These are phyloP conservation scores for Drosophila littoralis DNA, from an alignment of 1,140 invertebrate genomes.

Conservation along the genomic window DNA sequence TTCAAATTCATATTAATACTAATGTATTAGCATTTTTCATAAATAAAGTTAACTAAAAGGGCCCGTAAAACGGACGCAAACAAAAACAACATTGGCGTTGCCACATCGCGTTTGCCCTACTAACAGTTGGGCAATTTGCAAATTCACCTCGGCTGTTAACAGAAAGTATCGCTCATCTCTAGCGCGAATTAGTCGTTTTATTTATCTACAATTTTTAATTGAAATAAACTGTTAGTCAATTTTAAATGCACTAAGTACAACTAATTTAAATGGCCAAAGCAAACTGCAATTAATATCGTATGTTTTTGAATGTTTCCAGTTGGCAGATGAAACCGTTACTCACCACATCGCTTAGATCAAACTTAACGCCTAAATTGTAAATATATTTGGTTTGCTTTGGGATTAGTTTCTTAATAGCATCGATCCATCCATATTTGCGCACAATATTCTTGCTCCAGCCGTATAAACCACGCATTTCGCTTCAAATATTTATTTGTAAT, in stretches of 20 bases:
- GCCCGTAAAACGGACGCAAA: slow-evolving; percentile 18
- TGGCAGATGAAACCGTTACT: slow-evolving; percentile 19
- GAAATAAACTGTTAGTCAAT: slow-evolving; percentile 2
- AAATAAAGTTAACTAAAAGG: slow-evolving; percentile 11
- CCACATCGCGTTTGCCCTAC: slow-evolving; percentile 7
- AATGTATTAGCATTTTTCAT: slow-evolving; percentile 19
- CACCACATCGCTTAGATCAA: slow-evolving; percentile 71
- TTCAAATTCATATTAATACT: slow-evolving; percentile 35
- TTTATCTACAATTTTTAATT: background rate
- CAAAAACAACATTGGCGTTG: slow-evolving; percentile 23
- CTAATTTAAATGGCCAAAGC: background rate
- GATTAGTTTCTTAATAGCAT: slow-evolving; percentile 47
- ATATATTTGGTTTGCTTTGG: slow-evolving; percentile 54
- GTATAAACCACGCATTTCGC: slow-evolving; percentile 51
- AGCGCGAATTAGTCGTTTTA: background rate
- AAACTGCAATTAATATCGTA: background rate
- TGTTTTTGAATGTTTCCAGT: background rate
- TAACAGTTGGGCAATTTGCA: slow-evolving; percentile 12
- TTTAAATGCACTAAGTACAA: background rate
- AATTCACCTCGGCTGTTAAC: slow-evolving; percentile 5
- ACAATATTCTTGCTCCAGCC: slow-evolving; percentile 14
- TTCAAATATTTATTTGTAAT: slow-evolving; percentile 33
- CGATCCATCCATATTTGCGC: slow-evolving; percentile 41
- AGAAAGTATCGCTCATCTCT: background rate
- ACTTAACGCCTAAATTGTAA: slow-evolving; percentile 71